Conservation (phyloP, 2,888 invertebrate genomes). For the Lycaena phlaeas region DNA sequence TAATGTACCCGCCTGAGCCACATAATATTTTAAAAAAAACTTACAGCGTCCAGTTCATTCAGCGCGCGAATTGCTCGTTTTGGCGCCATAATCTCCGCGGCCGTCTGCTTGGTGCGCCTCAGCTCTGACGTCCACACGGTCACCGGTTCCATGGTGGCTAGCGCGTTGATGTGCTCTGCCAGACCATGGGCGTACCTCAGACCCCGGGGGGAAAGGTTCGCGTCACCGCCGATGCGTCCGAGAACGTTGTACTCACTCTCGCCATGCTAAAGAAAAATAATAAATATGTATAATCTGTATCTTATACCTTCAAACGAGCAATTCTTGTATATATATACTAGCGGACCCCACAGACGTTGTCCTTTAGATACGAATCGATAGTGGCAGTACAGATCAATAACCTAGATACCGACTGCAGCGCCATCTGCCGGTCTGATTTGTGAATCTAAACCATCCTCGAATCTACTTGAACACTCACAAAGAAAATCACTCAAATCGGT, state of each 20-base stretch:
- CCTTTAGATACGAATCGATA: too few relatives aligned
- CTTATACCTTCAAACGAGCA: too few relatives aligned
- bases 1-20: neutral
- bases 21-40: constrained; percentile 29
- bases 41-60: constrained; percentile 93
- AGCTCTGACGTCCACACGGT: constrained; percentile 94
- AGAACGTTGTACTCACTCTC: constrained; percentile 93
- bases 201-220: constrained; percentile 87
- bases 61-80: constrained; percentile 89
- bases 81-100: constrained; percentile 82
- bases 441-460: too few relatives aligned
- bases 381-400: too few relatives aligned
- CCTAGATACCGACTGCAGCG: too few relatives aligned
- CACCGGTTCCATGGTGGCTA: constrained; percentile 78
- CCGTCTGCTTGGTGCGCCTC: constrained; percentile 91
- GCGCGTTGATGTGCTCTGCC: constrained; percentile 76
- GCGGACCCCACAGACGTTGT: too few relatives aligned
- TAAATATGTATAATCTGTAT: too few relatives aligned
- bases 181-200: constrained; percentile 83
- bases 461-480: too few relatives aligned
- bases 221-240: constrained; percentile 93
- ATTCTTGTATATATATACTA: too few relatives aligned
- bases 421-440: too few relatives aligned
- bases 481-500: too few relatives aligned
- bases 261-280: constrained; percentile 79